phyloP scores from a whole-genome alignment of 1,140 invertebrate species.

The Drosophila pandora region DNA sequence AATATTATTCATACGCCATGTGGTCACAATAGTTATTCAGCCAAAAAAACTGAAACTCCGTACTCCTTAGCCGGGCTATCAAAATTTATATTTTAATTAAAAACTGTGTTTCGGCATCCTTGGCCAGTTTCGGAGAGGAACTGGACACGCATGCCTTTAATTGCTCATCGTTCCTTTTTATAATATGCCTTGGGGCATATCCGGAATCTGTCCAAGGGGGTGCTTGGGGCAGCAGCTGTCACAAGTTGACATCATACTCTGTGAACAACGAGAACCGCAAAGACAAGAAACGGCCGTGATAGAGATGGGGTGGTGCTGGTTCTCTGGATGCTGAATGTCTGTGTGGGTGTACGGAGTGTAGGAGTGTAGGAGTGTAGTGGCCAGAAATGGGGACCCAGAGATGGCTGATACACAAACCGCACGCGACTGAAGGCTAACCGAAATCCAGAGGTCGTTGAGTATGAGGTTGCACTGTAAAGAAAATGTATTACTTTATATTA shows the following conservation, averaged over 20 bases:
- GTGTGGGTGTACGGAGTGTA: too few species aligned
- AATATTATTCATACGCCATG: constrained; percentile 58
- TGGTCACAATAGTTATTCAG: constrained; percentile 37
- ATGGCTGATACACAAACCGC: constrained; percentile 47
- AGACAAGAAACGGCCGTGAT: constrained; percentile 51
- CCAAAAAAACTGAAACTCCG: constrained; percentile 2
- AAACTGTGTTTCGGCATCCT: constrained; percentile 49
- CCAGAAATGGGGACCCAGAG: constrained; percentile 3
- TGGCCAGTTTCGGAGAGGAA: constrained; percentile 35
- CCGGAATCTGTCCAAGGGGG: constrained; percentile 19
- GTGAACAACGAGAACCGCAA: constrained; percentile 50
- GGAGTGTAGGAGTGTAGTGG: too few species aligned
- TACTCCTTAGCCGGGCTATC: constrained; percentile 18
- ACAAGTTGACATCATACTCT: constrained; percentile 65
- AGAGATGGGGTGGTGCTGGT: constrained; percentile 10
- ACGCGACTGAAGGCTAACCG: constrained; percentile 63
- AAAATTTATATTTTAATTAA: constrained; percentile 65
- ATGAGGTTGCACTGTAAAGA: constrained; percentile 5
- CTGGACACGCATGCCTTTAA: constrained; percentile 67
- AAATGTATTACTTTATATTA: background rate
- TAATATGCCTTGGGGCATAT: constrained; percentile 36
- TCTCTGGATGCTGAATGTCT: background rate
- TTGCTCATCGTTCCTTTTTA: constrained; percentile 53
- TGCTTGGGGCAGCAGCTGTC: constrained; percentile 41
- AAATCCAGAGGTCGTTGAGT: constrained; percentile 37